Evolutionary conservation across 2,797 vertebrate genomes (phyloP).

Genomic region (Neomorphus geoffroyi): DNA sequence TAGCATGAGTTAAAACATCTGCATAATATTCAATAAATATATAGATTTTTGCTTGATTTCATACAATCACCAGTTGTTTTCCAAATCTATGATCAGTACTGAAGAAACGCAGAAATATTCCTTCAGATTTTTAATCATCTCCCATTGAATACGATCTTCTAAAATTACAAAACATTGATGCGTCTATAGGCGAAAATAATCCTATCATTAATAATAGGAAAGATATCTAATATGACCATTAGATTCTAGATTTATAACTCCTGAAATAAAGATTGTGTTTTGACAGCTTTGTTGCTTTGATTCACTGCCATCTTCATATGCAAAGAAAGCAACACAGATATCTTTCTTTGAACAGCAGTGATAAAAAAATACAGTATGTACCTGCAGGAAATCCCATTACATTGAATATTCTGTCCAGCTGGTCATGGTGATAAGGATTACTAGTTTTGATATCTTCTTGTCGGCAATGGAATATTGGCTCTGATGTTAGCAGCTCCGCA

Average conservation of each 20-base stretch:
- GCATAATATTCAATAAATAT: background rate
- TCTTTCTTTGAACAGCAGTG: slow-evolving; percentile 63
- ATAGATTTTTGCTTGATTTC: background rate
- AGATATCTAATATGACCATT: background rate
- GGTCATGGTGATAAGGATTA: slow-evolving; percentile 99
- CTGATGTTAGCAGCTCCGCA: slow-evolving; percentile 98
- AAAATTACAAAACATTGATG: background rate
- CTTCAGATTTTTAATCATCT: background rate
- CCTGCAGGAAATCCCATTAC: slow-evolving; percentile 99
- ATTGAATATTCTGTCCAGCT: slow-evolving; percentile 99
- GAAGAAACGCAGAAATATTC: background rate
- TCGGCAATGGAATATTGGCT: slow-evolving; percentile 99
- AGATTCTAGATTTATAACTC: background rate
- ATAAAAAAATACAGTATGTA: slow-evolving; percentile 72
- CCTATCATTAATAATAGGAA: background rate
- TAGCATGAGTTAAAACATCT: background rate
- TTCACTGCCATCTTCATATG: slow-evolving; percentile 23
- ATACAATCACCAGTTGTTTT: background rate
- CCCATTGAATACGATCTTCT: background rate
- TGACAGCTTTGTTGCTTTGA: slow-evolving; percentile 26
- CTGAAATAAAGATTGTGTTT: background rate
- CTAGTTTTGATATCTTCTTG: slow-evolving; percentile 99
- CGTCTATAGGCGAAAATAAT: background rate
- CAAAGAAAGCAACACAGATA: slow-evolving; percentile 33
- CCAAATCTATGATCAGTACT: background rate